Base-by-base conservation (phyloP, 2,888 invertebrate species). In the Tyria jacobaeae region DNA sequence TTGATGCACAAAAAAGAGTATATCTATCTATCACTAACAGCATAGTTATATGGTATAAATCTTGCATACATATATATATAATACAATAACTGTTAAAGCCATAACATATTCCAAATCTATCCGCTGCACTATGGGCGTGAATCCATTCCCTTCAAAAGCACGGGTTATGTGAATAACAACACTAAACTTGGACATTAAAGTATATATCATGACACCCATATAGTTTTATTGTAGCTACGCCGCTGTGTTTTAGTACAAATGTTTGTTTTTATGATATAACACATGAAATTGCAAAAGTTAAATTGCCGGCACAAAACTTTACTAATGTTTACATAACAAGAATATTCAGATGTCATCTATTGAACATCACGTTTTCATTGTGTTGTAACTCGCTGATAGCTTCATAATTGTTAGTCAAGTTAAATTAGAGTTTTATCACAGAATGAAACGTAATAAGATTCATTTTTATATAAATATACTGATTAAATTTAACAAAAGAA, bases 221-320 rank as follows among this genome's bases (percentile, higher is more conserved):
- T 21, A 44, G 44, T 17, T 51, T 34, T 34, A 51, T 37, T 53
- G 9, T 35, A 21, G 31, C 17, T 27, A 27, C 31, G 3, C 35
- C 15, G 5, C 6, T 35, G 53, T 47, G 57, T 47, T 48, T 41
- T 44, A 55, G 21, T 35, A 35, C 24, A 37, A 57, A 53, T 52
- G 57, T 53, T 52, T 21, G 52, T 47, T 48, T 57, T 27, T 53
- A 49, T 21, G 53, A 49, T 47, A 60, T 58, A 54, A 48, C 39
- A 60, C 54, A 54, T 41, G 54, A 60, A 60, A 60, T 54, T 54
- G 60, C 39, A 17, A 60, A 37, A 53, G 53, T 60, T 48, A 59
- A 50, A 56, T n/a, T 56, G 51, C 34, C 21, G 2, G 17, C 35
- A 44, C 51, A 52, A 27, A 60, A 48, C 52, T 15, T 52, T 7